These are phyloP conservation scores for Ursus arctos DNA, from an alignment of 2,113 vertebrate species.

Conservation along the genomic window DNA sequence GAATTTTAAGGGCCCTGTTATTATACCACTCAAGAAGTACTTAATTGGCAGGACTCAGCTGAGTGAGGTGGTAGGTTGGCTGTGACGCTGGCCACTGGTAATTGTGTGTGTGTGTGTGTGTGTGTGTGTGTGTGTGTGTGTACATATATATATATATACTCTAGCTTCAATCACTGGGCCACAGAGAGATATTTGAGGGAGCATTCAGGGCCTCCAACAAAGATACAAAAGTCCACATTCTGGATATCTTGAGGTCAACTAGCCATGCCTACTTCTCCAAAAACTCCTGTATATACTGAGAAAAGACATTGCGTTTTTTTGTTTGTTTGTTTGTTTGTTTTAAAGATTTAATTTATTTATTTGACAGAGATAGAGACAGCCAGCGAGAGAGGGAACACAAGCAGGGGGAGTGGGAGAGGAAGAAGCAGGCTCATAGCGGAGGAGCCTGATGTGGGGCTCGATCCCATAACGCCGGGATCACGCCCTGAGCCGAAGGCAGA, in stretches of 20 bases:
- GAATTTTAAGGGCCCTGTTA: constrained; percentile 69
- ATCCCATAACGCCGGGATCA: too few species aligned
- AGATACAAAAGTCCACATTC: background rate
- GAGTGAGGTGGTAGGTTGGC: constrained; percentile 23
- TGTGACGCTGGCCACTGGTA: background rate
- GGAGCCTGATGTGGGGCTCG: too few species aligned
- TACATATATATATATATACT: background rate
- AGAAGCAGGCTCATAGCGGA: too few species aligned
- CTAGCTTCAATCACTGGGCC: background rate
- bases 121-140: background rate
- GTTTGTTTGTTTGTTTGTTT: too few species aligned
- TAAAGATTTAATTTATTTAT: too few species aligned
- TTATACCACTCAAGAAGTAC: constrained; percentile 32
- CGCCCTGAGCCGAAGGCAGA: too few species aligned
- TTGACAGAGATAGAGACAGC: too few species aligned
- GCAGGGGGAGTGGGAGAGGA: too few species aligned
- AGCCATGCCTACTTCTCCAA: background rate
- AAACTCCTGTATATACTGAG: background rate
- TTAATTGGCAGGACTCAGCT: constrained; percentile 52
- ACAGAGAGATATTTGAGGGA: background rate
- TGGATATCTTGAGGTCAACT: background rate
- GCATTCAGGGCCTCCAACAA: background rate
- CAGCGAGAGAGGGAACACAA: too few species aligned
- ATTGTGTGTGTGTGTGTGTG: background rate
- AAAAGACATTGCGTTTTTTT: background rate